phyloP scores from a whole-genome alignment of 2,888 invertebrate species.

The Melitaea athalia region DNA sequence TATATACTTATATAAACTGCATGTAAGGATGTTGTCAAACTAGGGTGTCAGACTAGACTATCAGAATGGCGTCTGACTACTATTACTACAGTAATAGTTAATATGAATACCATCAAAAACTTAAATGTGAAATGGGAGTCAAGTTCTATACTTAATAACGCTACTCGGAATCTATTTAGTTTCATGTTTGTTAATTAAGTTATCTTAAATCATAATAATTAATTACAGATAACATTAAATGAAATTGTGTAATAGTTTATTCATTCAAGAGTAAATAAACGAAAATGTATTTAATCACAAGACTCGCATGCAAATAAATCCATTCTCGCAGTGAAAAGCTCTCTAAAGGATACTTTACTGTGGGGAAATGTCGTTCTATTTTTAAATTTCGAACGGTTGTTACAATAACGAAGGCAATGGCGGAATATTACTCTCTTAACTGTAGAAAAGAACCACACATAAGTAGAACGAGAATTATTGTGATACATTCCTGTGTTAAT shows the following conservation, averaged over 20 bases:
- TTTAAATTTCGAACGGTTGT: conserved; percentile 10
- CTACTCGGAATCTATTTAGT: too few species aligned
- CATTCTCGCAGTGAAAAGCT: conserved; percentile 4
- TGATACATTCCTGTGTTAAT: not conserved
- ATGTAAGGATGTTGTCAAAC: too few species aligned
- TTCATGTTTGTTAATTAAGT: too few species aligned
- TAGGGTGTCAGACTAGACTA: too few species aligned
- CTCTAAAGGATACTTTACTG: conserved; percentile 8
- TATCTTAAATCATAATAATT: not conserved
- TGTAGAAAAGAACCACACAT: not conserved
- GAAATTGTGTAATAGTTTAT: not conserved
- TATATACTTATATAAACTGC: too few species aligned
- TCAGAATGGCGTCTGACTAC: too few species aligned
- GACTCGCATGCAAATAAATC: conserved; percentile 8
- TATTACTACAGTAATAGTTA: too few species aligned
- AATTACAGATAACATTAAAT: not conserved
- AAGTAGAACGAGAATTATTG: not conserved
- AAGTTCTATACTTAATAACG: too few species aligned
- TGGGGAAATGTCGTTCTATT: conserved; percentile 9
- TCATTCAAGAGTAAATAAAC: not conserved
- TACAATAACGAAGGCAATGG: conserved; percentile 2
- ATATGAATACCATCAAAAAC: too few species aligned
- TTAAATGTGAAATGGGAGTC: too few species aligned
- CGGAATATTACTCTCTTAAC: not conserved
- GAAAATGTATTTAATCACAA: conserved; percentile 7